Conservation (phyloP, 2,888 invertebrate species). For the Orthosia cruda region DNA sequence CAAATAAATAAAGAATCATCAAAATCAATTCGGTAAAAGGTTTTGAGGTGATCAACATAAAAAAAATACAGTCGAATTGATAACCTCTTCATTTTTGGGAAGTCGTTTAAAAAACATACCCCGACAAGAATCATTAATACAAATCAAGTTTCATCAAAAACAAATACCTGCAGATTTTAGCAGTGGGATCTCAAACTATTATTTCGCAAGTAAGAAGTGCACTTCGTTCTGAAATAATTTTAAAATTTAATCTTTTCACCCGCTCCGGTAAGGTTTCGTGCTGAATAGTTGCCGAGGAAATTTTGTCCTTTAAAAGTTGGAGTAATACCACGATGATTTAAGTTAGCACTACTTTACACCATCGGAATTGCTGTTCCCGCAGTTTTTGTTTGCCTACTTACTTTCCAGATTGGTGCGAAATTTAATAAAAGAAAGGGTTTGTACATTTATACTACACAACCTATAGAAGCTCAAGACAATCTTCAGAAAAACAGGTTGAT, state of each 20-base stretch:
- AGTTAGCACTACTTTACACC: conserved; percentile 54
- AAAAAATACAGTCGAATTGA: no score
- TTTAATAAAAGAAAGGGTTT: not conserved
- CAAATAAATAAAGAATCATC: no score
- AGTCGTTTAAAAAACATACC: no score
- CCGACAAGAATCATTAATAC: no score
- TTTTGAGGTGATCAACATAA: no score
- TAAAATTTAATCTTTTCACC: conserved; percentile 60
- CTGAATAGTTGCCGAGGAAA: conserved; percentile 39
- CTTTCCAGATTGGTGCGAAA: no score
- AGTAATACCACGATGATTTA: conserved; percentile 58
- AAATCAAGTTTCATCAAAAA: no score
- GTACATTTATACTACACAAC: not conserved
- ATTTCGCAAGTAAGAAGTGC: conserved; percentile 53
- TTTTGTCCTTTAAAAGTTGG: conserved; percentile 26
- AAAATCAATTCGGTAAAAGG: no score
- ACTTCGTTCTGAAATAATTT: conserved; percentile 62
- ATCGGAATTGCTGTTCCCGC: conserved; percentile 37
- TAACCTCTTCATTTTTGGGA: no score
- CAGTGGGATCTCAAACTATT: no score
- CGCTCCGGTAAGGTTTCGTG: conserved; percentile 22
- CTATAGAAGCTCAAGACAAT: not conserved
- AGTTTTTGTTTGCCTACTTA: not conserved
- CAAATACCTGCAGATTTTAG: no score
- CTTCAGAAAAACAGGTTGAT: not conserved